These are phyloP conservation scores for Bradysia coprophila DNA, from an alignment of 1,140 invertebrate genomes.

Conservation along the genomic window DNA sequence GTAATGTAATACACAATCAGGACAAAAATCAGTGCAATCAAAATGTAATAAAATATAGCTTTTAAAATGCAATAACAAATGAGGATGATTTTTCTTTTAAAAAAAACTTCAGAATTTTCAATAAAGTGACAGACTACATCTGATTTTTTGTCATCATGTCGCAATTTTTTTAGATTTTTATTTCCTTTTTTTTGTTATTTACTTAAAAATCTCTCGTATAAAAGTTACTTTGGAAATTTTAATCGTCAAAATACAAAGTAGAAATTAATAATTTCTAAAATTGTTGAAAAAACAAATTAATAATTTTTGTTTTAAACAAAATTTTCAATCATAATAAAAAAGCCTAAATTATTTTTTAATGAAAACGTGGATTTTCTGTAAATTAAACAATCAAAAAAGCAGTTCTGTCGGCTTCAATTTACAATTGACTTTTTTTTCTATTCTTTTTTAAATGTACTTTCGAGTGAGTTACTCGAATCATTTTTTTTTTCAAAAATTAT, in stretches of 20 bases:
- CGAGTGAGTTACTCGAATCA: background rate
- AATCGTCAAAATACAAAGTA: no score
- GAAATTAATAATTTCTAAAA: no score
- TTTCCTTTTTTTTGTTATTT: background rate
- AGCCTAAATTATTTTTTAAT: background rate
- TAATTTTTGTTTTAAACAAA: background rate
- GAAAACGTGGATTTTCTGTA: constrained; percentile 5
- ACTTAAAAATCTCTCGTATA: no score
- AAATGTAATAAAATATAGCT: background rate
- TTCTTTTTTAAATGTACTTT: background rate
- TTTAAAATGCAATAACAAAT: background rate
- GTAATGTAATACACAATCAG: background rate
- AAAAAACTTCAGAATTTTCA: no score
- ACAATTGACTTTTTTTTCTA: no score
- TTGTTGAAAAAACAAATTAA: no score
- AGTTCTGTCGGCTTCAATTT: no score
- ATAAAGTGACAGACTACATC: background rate
- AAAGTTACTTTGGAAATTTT: no score
- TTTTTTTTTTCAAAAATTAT: background rate
- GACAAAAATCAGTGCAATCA: constrained; percentile 2
- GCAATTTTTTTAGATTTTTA: background rate
- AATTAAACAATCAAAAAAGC: constrained; percentile 5
- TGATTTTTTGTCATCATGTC: constrained; percentile 2
- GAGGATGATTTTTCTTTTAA: background rate
- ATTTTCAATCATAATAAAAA: background rate